phyloP scores from a whole-genome alignment of 2,797 vertebrate species.

The Paedocypris micromegethes region DNA sequence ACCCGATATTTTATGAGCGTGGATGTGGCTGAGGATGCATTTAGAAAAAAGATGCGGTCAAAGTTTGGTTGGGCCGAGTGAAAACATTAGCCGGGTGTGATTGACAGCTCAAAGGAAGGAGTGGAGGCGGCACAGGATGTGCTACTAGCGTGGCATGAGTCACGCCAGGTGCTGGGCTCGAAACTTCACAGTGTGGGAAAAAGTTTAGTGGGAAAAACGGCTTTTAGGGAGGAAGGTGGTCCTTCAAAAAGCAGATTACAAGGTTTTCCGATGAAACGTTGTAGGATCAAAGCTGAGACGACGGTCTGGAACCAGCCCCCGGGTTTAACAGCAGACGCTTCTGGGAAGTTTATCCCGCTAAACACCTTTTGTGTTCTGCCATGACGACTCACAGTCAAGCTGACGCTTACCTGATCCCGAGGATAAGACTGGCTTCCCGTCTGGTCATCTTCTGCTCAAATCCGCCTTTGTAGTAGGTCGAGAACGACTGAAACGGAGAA shows the following conservation, averaged over 20 bases:
- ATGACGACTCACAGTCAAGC: constrained; percentile 18
- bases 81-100: constrained; percentile 27
- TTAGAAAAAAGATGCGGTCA: constrained; percentile 25
- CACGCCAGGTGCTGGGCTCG: constrained; percentile 36
- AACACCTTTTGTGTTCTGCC: constrained; percentile 37
- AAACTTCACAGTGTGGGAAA: constrained; percentile 18
- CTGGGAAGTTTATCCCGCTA: constrained; percentile 47
- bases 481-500: constrained; percentile 57
- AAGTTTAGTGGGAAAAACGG: background rate
- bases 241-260: constrained; percentile 36
- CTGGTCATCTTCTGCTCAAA: constrained; percentile 72
- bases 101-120: constrained; percentile 31
- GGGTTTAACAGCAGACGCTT: constrained; percentile 45
- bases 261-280: constrained; percentile 35
- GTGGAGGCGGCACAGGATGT: constrained; percentile 15
- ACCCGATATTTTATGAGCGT: constrained; percentile 5
- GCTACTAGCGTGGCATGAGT: constrained; percentile 33
- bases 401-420: constrained; percentile 65
- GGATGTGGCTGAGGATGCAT: constrained; percentile 11
- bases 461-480: constrained; percentile 70
- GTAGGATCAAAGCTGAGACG: constrained; percentile 49
- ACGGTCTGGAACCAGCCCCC: constrained; percentile 32
- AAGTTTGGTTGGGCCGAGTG: constrained; percentile 11
- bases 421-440: constrained; percentile 68
- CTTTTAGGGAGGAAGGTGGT: constrained; percentile 40